Evolutionary conservation across 2,113 vertebrate species (phyloP).

Genomic region (Columbina picui): DNA sequence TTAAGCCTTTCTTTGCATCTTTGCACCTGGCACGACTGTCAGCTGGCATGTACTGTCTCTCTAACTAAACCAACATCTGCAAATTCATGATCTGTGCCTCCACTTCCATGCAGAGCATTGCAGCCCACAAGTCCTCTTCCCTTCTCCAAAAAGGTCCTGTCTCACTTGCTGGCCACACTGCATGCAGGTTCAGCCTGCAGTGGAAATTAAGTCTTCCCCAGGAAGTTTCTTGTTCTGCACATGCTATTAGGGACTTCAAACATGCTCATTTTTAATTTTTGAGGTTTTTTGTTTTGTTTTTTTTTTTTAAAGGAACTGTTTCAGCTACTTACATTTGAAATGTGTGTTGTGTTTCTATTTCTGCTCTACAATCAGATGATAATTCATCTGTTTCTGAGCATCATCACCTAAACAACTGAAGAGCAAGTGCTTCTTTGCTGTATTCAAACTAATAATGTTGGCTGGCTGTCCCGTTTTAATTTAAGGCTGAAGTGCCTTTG

Average conservation of each 20-base stretch:
- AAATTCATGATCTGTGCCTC: neutral
- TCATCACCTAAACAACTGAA: neutral
- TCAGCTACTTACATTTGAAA: neutral
- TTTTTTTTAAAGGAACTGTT: neutral
- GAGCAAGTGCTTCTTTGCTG: neutral
- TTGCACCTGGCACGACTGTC: constrained; percentile 39
- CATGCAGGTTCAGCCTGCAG: neutral
- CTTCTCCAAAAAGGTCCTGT: neutral
- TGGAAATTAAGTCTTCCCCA: neutral
- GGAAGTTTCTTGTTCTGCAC: neutral
- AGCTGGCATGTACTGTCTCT: constrained; percentile 1
- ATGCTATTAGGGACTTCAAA: neutral
- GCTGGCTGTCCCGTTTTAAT: neutral
- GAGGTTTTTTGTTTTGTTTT: neutral
- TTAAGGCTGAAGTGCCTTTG: neutral
- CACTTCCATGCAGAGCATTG: neutral
- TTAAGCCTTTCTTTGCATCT: constrained; percentile 47
- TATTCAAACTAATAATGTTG: neutral
- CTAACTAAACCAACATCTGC: neutral
- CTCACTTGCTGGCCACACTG: neutral
- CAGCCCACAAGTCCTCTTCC: neutral
- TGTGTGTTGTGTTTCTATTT: neutral
- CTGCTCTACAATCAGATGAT: neutral
- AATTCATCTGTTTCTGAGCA: neutral
- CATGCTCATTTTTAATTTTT: neutral